Evolutionary conservation across 2,888 invertebrate species (phyloP).

Genomic region (Drosophila maculinotata): DNA sequence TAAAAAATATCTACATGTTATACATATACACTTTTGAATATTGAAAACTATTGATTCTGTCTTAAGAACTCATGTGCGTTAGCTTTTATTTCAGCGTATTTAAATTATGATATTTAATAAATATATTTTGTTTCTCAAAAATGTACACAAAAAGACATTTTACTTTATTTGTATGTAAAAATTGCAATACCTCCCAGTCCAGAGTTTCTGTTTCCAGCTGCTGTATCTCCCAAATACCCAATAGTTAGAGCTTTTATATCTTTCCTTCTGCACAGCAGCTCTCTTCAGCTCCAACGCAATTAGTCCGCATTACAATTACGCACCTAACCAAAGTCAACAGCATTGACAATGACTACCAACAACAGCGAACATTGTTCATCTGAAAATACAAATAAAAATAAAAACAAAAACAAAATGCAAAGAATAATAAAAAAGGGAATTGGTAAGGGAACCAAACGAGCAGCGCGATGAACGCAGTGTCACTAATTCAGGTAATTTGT

Average conservation of each 20-base stretch:
- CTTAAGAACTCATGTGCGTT: no score
- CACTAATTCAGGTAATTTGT: conserved; percentile 80
- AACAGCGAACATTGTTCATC: conserved; percentile 39
- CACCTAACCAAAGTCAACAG: conserved; percentile 51
- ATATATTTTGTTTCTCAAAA: not conserved
- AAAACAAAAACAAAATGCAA: conserved; percentile 19
- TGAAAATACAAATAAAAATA: conserved; percentile 24
- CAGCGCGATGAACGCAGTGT: conserved; percentile 64
- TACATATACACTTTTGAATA: no score
- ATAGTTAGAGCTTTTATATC: not conserved
- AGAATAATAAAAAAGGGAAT: conserved; percentile 11
- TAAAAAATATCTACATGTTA: no score
- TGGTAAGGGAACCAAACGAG: conserved; percentile 28
- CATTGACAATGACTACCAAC: conserved; percentile 21
- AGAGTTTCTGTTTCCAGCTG: no score
- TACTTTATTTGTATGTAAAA: no score
- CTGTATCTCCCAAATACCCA: no score
- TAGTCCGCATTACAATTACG: conserved; percentile 47
- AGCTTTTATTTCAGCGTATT: no score
- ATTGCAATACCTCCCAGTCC: no score
- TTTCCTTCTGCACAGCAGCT: not conserved
- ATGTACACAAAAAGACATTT: no score
- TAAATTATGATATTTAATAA: not conserved
- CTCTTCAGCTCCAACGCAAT: conserved; percentile 30
- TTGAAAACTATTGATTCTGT: no score